phyloP scores from a whole-genome alignment of 2,888 invertebrate genomes.

The Hedya salicella region DNA sequence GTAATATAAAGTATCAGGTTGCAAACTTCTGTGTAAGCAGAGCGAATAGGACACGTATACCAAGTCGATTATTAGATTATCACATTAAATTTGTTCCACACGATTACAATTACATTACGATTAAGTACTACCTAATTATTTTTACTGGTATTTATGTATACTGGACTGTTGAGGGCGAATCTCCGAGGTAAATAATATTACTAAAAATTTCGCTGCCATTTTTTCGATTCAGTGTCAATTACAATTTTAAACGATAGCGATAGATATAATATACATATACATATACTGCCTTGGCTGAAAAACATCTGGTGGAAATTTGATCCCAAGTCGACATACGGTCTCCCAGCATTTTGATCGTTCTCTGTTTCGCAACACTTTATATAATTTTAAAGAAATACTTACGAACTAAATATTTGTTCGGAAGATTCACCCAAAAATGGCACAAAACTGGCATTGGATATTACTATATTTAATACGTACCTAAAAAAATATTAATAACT shows the following conservation, averaged over 20 bases:
- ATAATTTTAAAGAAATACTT: no score
- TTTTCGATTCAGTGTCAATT: not conserved
- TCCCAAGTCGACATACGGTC: no score
- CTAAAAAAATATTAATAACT: slow-evolving; percentile 3
- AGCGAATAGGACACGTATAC: not conserved
- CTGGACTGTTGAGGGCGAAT: not conserved
- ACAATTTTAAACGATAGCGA: no score
- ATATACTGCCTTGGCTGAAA: no score
- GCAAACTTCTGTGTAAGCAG: not conserved
- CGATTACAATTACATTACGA: not conserved
- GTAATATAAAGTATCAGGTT: no score
- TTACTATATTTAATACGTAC: not conserved
- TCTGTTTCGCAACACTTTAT: no score
- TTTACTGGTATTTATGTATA: not conserved
- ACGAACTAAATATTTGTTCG: not conserved
- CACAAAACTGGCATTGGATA: slow-evolving; percentile 6
- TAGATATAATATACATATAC: no score
- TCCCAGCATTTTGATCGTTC: no score
- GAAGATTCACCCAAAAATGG: not conserved
- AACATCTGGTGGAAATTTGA: no score
- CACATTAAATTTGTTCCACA: slow-evolving; percentile 14
- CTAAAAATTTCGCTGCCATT: not conserved
- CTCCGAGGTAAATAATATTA: not conserved
- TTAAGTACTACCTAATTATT: slow-evolving; percentile 15
- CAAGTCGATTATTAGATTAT: not conserved